Percentiles rank a stretch among this genome's conserved stretches.
phyloP scores from a whole-genome alignment of 2,797 vertebrate genomes.

The Hirundo rustica region DNA sequence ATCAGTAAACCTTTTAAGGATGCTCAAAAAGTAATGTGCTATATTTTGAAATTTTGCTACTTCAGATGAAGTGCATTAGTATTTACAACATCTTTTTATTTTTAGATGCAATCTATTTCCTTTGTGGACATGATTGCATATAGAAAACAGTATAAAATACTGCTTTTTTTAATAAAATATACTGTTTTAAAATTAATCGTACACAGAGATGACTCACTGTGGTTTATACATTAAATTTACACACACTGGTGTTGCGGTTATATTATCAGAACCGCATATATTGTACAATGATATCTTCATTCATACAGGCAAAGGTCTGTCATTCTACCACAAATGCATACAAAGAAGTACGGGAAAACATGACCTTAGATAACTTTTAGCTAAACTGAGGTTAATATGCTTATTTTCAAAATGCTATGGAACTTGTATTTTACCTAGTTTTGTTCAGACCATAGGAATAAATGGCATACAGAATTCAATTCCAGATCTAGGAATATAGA shows the following conservation, averaged over 20 bases:
- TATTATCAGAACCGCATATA: constrained; percentile 31
- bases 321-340: constrained; percentile 55
- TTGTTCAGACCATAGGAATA: background rate
- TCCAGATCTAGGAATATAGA: background rate
- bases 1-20: background rate
- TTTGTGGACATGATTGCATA: background rate
- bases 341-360: constrained; percentile 21
- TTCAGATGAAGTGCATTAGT: background rate
- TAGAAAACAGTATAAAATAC: background rate
- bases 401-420: constrained; percentile 53
- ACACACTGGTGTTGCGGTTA: constrained; percentile 33
- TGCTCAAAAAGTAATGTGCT: background rate
- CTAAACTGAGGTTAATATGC: background rate
- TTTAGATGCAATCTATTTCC: constrained; percentile 13
- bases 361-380: constrained; percentile 21
- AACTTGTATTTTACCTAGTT: background rate
- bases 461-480: background rate
- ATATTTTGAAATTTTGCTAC: background rate
- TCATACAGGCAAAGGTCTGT: constrained; percentile 33
- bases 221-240: constrained; percentile 34
- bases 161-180: no score
- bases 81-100: background rate
- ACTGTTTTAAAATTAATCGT: background rate
- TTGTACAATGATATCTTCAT: constrained; percentile 26
- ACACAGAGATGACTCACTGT: background rate